Evolutionary conservation across 2,113 vertebrate genomes (phyloP).

Genomic region (Mellivora capensis): DNA sequence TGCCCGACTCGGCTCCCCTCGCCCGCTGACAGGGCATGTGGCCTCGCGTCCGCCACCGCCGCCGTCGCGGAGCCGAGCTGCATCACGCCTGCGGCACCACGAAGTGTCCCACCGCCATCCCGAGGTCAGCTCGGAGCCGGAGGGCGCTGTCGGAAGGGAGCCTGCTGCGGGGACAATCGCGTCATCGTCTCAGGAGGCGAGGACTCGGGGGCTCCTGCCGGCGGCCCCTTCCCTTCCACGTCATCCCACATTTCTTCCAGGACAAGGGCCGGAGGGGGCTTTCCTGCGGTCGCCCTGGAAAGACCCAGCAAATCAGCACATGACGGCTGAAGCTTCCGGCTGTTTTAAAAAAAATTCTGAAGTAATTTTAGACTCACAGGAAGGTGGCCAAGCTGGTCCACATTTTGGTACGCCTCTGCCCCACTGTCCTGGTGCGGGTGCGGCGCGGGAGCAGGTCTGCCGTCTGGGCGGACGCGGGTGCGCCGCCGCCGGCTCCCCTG

Average conservation of each 20-base stretch:
- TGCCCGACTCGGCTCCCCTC: rapidly evolving
- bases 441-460: rapidly evolving
- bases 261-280: rapidly evolving
- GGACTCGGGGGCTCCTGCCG: background rate
- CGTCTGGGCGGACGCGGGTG: rapidly evolving
- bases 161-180: rapidly evolving
- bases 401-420: rapidly evolving
- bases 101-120: background rate
- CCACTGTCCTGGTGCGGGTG: rapidly evolving
- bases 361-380: background rate
- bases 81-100: rapidly evolving
- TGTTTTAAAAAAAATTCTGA: background rate
- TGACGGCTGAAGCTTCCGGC: rapidly evolving
- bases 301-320: background rate
- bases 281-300: rapidly evolving
- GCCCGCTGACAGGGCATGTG: rapidly evolving
- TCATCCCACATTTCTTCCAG: background rate
- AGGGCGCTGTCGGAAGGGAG: rapidly evolving
- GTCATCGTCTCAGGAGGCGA: rapidly evolving
- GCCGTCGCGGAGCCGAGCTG: background rate
- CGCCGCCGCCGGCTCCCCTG: rapidly evolving
- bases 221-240: rapidly evolving
- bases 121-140: background rate
- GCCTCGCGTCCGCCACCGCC: rapidly evolving
- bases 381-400: background rate